Evolutionary conservation across 53 echinoderm and acorn worm genomes (phyloP).

Genomic region (Paelopatides confundens): DNA sequence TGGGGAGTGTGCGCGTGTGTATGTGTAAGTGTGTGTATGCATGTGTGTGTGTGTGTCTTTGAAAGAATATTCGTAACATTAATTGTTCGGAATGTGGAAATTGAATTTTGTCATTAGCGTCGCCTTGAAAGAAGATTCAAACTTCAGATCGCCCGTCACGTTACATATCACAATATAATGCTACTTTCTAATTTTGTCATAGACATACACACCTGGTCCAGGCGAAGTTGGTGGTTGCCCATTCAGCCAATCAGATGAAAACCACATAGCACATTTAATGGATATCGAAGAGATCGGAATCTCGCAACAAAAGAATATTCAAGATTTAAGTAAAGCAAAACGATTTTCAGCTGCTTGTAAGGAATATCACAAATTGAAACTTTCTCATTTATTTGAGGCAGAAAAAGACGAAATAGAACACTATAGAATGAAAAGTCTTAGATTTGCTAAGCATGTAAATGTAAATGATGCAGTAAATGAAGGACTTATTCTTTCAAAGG

Average conservation of each 20-base stretch:
- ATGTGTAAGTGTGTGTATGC: too few relatives aligned
- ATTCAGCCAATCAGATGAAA: constrained; percentile 85
- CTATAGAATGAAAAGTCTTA: background rate
- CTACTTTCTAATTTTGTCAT: constrained; percentile 4
- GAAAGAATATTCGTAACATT: too few relatives aligned
- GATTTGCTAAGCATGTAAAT: too few relatives aligned
- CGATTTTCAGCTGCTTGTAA: constrained; percentile 48
- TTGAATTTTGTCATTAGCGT: background rate
- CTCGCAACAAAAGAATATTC: constrained; percentile 22
- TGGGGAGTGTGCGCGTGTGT: too few relatives aligned
- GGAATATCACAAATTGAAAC: constrained; percentile 20
- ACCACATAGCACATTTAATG: constrained; percentile 57
- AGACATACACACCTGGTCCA: constrained; percentile 75
- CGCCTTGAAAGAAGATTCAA: background rate
- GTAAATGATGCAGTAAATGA: background rate
- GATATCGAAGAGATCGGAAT: constrained; percentile 64
- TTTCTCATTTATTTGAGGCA: background rate
- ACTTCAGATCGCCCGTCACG: background rate
- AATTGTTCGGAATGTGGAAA: background rate
- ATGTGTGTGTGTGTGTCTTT: too few relatives aligned
- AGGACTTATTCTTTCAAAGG: background rate
- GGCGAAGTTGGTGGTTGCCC: constrained; percentile 96
- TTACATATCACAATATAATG: background rate
- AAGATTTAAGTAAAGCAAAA: background rate
- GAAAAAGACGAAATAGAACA: background rate